Evolutionary conservation across 2,113 vertebrate genomes (phyloP).

Genomic region (Anseranas semipalmata): DNA sequence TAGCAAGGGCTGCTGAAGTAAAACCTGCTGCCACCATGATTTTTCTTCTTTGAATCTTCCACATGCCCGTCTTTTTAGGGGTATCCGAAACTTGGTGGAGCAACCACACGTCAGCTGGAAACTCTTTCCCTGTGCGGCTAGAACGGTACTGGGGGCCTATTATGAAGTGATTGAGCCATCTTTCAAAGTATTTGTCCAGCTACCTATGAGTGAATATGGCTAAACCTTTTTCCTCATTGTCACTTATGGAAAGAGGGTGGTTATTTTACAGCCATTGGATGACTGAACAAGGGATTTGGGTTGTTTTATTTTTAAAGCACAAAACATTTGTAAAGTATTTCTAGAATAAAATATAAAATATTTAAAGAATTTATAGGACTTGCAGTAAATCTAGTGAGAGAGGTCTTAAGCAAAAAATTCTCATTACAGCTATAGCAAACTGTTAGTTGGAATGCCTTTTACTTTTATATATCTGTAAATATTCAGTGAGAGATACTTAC

Average conservation of each 20-base stretch:
- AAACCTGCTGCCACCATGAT: neutral
- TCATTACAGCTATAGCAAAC: neutral
- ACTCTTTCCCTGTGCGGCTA: neutral
- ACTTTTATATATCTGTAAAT: neutral
- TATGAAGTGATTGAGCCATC: neutral
- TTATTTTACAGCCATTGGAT: neutral
- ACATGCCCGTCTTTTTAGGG: neutral
- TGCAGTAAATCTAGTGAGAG: neutral
- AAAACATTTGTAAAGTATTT: neutral
- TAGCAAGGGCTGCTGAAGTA: neutral
- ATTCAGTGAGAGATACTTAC: neutral
- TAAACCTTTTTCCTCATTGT: neutral
- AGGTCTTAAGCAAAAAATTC: neutral
- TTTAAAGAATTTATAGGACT: neutral
- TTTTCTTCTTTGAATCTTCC: neutral
- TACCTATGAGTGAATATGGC: neutral
- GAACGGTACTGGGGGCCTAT: neutral
- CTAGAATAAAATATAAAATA: neutral
- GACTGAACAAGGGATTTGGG: neutral
- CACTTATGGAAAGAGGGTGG: neutral
- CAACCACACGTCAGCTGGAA: neutral
- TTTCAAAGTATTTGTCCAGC: neutral
- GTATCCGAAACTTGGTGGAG: neutral
- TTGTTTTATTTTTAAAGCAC: neutral
- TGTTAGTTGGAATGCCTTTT: neutral